Evolutionary conservation across 2,888 invertebrate species (phyloP).

Genomic region (Homarus gammarus): DNA sequence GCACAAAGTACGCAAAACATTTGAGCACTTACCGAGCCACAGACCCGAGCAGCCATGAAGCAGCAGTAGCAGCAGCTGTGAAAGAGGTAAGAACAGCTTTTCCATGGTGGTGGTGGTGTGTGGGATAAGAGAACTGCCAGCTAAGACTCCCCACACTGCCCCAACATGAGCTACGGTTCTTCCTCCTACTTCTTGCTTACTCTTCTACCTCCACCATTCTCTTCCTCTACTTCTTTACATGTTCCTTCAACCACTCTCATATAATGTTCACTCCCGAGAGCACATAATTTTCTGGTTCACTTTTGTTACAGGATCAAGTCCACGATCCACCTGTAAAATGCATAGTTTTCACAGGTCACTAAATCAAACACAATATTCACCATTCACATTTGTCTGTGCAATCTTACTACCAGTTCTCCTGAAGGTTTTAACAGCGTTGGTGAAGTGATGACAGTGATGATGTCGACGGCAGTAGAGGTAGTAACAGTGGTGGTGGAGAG

Average conservation of each 20-base stretch:
- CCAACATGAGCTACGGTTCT: background rate
- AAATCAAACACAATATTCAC: background rate
- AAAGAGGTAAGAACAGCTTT: background rate
- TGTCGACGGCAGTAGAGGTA: background rate
- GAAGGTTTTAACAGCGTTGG: background rate
- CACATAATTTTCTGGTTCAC: background rate
- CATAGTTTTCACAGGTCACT: no score
- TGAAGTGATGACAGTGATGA: background rate
- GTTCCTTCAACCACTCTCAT: background rate
- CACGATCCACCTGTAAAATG: no score
- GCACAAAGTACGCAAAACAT: background rate
- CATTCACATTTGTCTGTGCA: background rate
- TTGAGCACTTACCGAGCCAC: constrained; percentile 29
- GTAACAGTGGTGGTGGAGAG: background rate
- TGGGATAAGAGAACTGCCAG: no score
- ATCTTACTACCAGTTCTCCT: background rate
- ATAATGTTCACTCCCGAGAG: background rate
- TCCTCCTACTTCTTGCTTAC: background rate
- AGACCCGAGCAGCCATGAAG: background rate
- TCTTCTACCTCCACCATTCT: background rate
- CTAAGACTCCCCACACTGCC: background rate
- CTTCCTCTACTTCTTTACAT: background rate
- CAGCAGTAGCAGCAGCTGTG: background rate
- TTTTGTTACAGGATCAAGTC: background rate
- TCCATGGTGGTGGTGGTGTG: constrained; percentile 14